These are phyloP conservation scores for Anolis sagrei DNA, from an alignment of 2,113 vertebrate genomes.

Conservation along the genomic window DNA sequence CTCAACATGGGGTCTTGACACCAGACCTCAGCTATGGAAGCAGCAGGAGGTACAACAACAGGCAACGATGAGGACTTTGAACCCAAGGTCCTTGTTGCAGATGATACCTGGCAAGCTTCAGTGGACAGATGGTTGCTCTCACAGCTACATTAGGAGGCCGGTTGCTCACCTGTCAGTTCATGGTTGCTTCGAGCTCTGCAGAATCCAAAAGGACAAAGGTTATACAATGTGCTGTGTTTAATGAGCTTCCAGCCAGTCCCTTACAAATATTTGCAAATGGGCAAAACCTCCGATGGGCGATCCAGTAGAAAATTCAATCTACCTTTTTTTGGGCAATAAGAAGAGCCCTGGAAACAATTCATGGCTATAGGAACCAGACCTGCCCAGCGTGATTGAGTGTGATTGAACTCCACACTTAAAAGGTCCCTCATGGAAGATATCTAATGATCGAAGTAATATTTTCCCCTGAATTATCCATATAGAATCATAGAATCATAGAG, in stretches of 20 bases:
- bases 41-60: constrained; percentile 28
- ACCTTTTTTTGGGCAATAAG: not conserved
- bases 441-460: too few relatives aligned
- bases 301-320: too few relatives aligned
- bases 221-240: constrained; percentile 22
- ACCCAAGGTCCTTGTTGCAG: constrained; percentile 16
- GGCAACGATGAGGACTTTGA: constrained; percentile 34
- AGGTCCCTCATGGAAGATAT: too few relatives aligned
- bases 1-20: not conserved
- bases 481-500: too few relatives aligned
- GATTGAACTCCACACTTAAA: too few relatives aligned
- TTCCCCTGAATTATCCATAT: too few relatives aligned
- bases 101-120: constrained; percentile 39
- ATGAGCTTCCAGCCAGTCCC: constrained; percentile 10
- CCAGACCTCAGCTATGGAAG: constrained; percentile 7
- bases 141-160: constrained; percentile 44
- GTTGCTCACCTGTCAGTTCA: constrained; percentile 28
- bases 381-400: not conserved
- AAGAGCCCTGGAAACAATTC: not conserved
- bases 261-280: not conserved
- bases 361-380: not conserved
- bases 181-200: constrained; percentile 35
- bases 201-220: constrained; percentile 36
- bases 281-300: not conserved
- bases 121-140: constrained; percentile 61